Evolutionary conservation across 1,140 invertebrate species (phyloP).

Genomic region (Nymphalis io): DNA sequence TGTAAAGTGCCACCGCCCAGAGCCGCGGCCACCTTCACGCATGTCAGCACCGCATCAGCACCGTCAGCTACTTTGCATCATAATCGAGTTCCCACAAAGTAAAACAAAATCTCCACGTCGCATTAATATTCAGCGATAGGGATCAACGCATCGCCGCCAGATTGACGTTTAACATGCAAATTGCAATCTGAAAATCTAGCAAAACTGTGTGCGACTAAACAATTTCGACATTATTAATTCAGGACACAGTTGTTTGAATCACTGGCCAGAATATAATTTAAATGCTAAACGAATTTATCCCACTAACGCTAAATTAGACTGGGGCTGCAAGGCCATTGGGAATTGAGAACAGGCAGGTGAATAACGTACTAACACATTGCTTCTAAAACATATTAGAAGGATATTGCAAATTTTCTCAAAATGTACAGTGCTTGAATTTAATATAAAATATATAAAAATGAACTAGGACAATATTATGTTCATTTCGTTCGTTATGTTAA

Average conservation of each 20-base stretch:
- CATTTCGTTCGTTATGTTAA: not conserved
- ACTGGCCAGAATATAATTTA: constrained; percentile 74
- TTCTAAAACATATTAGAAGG: constrained; percentile 27
- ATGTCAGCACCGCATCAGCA: constrained; percentile 43
- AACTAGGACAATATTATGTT: not conserved
- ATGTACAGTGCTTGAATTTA: not conserved
- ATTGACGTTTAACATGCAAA: constrained; percentile 80
- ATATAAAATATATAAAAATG: too few species aligned
- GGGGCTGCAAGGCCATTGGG: constrained; percentile 52
- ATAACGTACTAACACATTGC: constrained; percentile 35
- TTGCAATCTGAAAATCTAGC: constrained; percentile 78
- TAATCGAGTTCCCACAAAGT: constrained; percentile 78
- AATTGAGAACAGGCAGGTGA: constrained; percentile 65
- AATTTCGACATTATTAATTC: constrained; percentile 76
- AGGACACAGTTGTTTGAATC: constrained; percentile 71
- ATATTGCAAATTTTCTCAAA: not conserved
- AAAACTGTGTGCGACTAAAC: constrained; percentile 75
- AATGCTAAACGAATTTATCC: constrained; percentile 76
- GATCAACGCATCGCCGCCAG: constrained; percentile 69
- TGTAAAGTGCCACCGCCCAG: constrained; percentile 3
- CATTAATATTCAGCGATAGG: constrained; percentile 79
- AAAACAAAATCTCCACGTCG: constrained; percentile 75
- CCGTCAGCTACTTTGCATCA: constrained; percentile 74
- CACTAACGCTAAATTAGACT: constrained; percentile 69
- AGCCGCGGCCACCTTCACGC: constrained; percentile 39